A percentile compares a stretch with the other conserved stretches of the same genome.
Evolutionary conservation across 2,888 invertebrate species (phyloP).

Genomic region (Tanaodytes sp.): DNA sequence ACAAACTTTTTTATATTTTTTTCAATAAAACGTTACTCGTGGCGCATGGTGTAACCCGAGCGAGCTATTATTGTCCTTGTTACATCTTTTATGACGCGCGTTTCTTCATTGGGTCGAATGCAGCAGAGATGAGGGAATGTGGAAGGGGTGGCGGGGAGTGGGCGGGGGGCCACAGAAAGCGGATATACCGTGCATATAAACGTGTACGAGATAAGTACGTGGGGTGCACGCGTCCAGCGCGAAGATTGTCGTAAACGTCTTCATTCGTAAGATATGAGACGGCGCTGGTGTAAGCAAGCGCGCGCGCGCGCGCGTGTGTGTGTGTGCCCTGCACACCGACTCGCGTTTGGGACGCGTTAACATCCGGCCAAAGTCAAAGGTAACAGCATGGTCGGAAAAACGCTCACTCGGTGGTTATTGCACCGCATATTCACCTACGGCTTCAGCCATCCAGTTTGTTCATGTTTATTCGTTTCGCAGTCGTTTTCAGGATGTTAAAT

Average conservation of each 20-base stretch:
- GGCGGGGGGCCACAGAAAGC: constrained; percentile 52
- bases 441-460: too few relatives aligned
- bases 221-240: constrained; percentile 57
- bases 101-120: constrained; percentile 43
- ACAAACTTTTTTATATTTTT: too few relatives aligned
- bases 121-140: constrained; percentile 49
- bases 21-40: too few relatives aligned
- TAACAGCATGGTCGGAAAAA: too few relatives aligned
- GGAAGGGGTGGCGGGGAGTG: constrained; percentile 21
- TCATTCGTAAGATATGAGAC: constrained; percentile 72
- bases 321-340: constrained; percentile 58
- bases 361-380: constrained; percentile 48
- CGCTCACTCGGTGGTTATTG: too few relatives aligned
- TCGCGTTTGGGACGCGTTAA: constrained; percentile 55
- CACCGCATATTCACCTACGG: too few relatives aligned
- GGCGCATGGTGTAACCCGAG: constrained; percentile 20
- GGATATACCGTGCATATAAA: constrained; percentile 56
- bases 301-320: constrained; percentile 54
- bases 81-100: constrained; percentile 50
- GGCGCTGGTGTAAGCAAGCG: constrained; percentile 64
- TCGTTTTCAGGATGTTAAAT: too few relatives aligned
- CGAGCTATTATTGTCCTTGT: constrained; percentile 46
- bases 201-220: constrained; percentile 57
- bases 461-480: too few relatives aligned
- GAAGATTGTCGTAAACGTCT: constrained; percentile 72